Base-by-base conservation (phyloP, 2,888 invertebrate species). In the Chydorus sphaericus region DNA sequence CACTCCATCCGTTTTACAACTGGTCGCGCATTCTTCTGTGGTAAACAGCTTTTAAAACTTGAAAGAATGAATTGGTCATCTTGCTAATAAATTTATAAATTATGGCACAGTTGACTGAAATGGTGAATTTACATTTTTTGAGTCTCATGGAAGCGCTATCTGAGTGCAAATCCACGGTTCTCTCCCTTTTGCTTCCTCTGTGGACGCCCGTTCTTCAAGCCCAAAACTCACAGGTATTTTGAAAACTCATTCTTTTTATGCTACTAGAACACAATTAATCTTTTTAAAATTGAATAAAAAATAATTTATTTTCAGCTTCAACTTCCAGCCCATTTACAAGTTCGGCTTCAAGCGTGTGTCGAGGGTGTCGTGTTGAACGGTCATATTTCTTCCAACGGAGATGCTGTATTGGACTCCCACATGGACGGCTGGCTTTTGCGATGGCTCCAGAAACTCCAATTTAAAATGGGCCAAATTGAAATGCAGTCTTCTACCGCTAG, bases 391-490 rank as follows among this genome's bases (percentile, higher is more conserved):
- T 16, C 31, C 3, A 37, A 30, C 4, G 30, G 39, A 11, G 18
- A 18, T 10, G 23, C 49, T 29, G 14, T 11, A 16, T 26, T 44
- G 26, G 44, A 44, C 23, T 26, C 44, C 4, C 44, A 44, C n/a
- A 14, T 44, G 11, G 44, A 44, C 55, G 49, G 62, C 2, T 73
- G 79, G 26, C 70, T 83, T 23, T 69, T 83, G 2, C 82, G 86
- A 62, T 92, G 94, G 84, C 75, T 98, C 56, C 90, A 92, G 70
- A 77, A 92, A 52, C 77, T 96, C 59, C 90, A 96, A 68, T 93
- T 96, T 68, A 97, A 96, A 76, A 93, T 98, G 84, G 93, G 93
- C 5, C 96, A 97, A 73, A 85, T 94, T 55, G 97, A 98, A 72
- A 73, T 90, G 61, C 91, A 92, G 70, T 88, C 89, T 2, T 88